Base-by-base conservation (phyloP, 1,140 invertebrate genomes). In the Achatina immaculata region DNA sequence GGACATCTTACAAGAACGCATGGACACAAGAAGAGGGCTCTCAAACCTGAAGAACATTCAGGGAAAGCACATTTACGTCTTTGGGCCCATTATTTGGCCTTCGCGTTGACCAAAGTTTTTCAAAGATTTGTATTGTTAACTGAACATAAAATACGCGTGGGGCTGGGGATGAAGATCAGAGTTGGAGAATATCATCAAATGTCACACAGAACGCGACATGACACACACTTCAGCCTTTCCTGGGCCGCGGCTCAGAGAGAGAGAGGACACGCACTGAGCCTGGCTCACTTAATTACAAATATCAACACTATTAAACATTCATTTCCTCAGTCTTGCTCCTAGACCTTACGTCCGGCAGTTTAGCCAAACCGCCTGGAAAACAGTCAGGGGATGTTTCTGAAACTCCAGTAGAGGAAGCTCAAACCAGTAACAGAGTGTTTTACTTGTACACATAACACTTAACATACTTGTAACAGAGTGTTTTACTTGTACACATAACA, bases 101-200 rank as follows among this genome's bases (percentile, higher is more conserved):
- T 58, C n/a, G 21, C n/a, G 55, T 58, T 58, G 55, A 58, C 21
- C 55, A 58, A 24, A n/a, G 55, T 58, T 58, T 58, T 58, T 58
- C 11, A 58, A 58, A 11, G 55, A n/a, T 58, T 9, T 58, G 21
- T 24, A 58, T 58, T 58, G 55, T 58, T 58, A 3, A 24, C n/a
- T 14, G 55, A 58, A 24, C 4, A 58, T 9, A 58, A 58, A 58
- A 58, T 58, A 24, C 55, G 11, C 4, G 55, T 48, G 45, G 4
- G 55, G 21, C 21, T n/a, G 55, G n/a, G 55, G 55, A n/a, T 19
- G 55, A 58, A 58, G 55, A 58, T 58, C 55, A 4, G 24, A 4
- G 14, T 58, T 58, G 11, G 55, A 58, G 55, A 24, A n/a, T 11
- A 58, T 58, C 55, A n/a, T 24, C 55, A 58, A 58, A 58, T 58